phyloP scores from a whole-genome alignment of 53 echinoderm and acorn worm species.

The Echinarachnius parma region DNA sequence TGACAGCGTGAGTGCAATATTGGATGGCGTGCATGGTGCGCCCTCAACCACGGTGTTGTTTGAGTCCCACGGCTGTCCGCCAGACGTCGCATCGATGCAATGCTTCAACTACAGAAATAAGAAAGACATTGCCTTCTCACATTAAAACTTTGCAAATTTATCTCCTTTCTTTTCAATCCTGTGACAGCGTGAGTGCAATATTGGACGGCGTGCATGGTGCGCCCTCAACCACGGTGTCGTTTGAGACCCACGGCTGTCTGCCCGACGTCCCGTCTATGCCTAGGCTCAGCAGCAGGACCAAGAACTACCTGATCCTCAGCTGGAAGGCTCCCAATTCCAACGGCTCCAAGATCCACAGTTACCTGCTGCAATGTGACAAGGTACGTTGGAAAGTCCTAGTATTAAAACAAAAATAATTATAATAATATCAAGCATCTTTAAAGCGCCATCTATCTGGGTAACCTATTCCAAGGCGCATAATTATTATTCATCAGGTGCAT shows the following conservation, averaged over 20 bases:
- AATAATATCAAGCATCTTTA: too few species aligned
- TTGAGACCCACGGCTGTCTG: constrained; percentile 78
- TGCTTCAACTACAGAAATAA: constrained; percentile 65
- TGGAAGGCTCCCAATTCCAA: constrained; percentile 90
- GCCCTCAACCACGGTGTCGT: constrained; percentile 70
- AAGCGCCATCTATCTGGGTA: too few species aligned
- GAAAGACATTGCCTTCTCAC: too few species aligned
- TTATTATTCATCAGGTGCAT: too few species aligned
- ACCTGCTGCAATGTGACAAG: constrained; percentile 91
- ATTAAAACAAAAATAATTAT: too few species aligned
- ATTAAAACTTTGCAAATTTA: too few species aligned
- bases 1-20: constrained; percentile 99
- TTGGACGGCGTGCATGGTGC: constrained; percentile 77
- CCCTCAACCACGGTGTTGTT: constrained; percentile 76
- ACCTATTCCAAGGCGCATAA: too few species aligned
- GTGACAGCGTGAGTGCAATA: constrained; percentile 98
- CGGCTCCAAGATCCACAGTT: constrained; percentile 87
- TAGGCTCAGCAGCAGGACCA: constrained; percentile 61
- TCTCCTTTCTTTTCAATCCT: too few species aligned
- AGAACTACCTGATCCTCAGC: constrained; percentile 71
- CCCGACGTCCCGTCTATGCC: constrained; percentile 82
- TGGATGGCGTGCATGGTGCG: constrained; percentile 74
- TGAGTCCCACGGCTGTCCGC: constrained; percentile 76
- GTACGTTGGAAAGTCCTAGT: constrained; percentile 57
- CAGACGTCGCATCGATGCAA: constrained; percentile 72